phyloP scores from a whole-genome alignment of 2,888 invertebrate genomes.

The Halictus ligatus region DNA sequence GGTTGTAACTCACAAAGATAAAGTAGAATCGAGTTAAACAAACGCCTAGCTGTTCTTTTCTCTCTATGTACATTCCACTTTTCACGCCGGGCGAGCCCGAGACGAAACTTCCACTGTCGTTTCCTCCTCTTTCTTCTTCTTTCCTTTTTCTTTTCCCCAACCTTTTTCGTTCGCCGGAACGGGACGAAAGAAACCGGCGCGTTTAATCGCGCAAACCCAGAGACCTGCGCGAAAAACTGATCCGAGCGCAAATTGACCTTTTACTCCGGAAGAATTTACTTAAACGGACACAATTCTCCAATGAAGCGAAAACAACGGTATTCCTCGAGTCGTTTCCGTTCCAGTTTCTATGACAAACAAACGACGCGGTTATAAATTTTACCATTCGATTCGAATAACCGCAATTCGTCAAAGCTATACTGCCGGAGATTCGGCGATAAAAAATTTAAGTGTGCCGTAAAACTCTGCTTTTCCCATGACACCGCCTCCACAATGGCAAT shows the following conservation, averaged over 20 bases:
- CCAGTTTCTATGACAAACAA: not conserved
- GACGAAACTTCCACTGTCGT: slow-evolving; percentile 43
- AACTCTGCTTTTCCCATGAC: not conserved
- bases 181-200: slow-evolving; percentile 61
- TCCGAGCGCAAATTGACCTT: not conserved
- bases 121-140: slow-evolving; percentile 25
- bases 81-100: not conserved
- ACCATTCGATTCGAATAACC: not conserved
- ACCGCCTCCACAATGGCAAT: not conserved
- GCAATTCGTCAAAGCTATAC: not conserved
- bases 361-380: not conserved
- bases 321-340: not conserved
- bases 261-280: not conserved
- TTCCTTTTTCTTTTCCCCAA: slow-evolving; percentile 34
- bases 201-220: slow-evolving; percentile 49
- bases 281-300: not conserved
- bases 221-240: slow-evolving; percentile 31
- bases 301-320: not conserved
- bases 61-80: slow-evolving; percentile 12
- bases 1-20: slow-evolving; percentile 61
- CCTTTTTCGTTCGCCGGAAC: not conserved
- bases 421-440: not conserved
- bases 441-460: not conserved
- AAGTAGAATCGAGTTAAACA: slow-evolving; percentile 63
- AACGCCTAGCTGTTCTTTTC: slow-evolving; percentile 38